phyloP scores from a whole-genome alignment of 2,888 invertebrate genomes.

The Hartigia nigra region DNA sequence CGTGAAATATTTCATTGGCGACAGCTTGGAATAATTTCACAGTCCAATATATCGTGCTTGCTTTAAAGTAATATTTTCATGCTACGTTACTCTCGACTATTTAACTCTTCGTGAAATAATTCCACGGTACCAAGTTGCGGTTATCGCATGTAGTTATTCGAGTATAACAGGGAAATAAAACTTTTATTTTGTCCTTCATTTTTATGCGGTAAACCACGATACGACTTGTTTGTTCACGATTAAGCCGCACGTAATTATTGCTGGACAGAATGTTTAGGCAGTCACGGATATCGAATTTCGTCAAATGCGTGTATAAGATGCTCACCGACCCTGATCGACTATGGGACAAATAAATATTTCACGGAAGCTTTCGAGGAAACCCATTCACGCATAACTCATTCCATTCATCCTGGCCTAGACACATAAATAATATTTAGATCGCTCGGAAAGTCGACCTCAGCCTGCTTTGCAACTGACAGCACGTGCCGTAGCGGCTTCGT shows the following conservation, averaged over 20 bases:
- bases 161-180: background rate
- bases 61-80: too few species aligned
- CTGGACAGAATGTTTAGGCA: background rate
- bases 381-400: conserved; percentile 31
- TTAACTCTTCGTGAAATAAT: background rate
- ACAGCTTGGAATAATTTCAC: background rate
- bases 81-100: background rate
- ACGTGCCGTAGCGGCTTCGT: background rate
- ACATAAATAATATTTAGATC: conserved; percentile 7
- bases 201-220: background rate
- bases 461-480: background rate
- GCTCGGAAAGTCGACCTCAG: background rate
- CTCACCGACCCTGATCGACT: conserved; percentile 40
- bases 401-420: conserved; percentile 22
- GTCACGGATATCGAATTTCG: background rate
- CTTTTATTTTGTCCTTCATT: background rate
- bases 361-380: conserved; percentile 28
- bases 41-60: background rate
- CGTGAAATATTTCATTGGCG: background rate
- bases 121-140: background rate
- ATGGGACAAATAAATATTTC: conserved; percentile 34
- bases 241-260: background rate
- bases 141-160: background rate
- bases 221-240: background rate
- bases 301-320: conserved; percentile 12